Evolutionary conservation across 2,888 invertebrate species (phyloP).

Genomic region (Melinopterus prodromus): DNA sequence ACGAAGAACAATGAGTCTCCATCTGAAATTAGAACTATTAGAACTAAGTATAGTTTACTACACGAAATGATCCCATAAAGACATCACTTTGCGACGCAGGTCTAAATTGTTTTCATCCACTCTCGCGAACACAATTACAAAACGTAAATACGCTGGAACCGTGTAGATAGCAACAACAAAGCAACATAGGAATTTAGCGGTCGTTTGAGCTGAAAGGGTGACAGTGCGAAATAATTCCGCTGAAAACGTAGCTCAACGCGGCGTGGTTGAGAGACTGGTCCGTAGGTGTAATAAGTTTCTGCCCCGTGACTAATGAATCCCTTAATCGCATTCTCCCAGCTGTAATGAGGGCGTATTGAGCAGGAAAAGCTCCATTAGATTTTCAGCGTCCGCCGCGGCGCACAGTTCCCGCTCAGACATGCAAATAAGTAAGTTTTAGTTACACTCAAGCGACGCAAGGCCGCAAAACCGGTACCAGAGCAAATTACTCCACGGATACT

Average conservation of each 20-base stretch:
- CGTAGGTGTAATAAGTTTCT: conserved; percentile 37
- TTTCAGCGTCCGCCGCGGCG: background rate
- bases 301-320: conserved; percentile 44
- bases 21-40: no score
- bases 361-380: conserved; percentile 19
- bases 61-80: no score
- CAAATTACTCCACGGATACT: background rate
- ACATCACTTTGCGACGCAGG: background rate
- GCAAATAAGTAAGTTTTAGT: conserved; percentile 4
- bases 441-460: background rate
- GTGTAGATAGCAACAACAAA: background rate
- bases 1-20: no score
- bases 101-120: background rate
- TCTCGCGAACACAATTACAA: background rate
- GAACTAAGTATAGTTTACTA: no score
- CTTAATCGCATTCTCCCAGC: conserved; percentile 40
- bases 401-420: background rate
- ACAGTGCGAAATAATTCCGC: background rate
- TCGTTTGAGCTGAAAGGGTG: background rate
- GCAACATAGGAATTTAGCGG: background rate
- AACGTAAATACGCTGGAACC: background rate
- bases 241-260: background rate
- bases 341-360: conserved; percentile 45
- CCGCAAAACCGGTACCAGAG: background rate
- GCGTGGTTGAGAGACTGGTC: conserved; percentile 25